A percentile compares a stretch with the other conserved stretches of the same genome.
These are phyloP conservation scores for Trigoniulus corallinus DNA, from an alignment of 1,140 invertebrate genomes.

Conservation along the genomic window DNA sequence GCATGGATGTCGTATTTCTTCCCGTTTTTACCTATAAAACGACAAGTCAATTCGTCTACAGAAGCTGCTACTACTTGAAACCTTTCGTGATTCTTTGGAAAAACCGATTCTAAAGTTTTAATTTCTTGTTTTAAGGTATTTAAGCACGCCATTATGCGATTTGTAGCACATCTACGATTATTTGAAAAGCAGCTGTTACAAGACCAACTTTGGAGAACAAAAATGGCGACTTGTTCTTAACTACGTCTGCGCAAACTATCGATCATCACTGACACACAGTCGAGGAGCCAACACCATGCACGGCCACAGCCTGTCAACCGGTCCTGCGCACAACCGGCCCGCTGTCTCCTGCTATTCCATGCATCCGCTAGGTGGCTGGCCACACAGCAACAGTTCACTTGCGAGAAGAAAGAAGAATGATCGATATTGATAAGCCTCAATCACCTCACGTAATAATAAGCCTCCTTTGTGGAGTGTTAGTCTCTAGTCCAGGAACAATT, in stretches of 20 bases:
- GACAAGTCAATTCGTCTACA: conserved; percentile 93
- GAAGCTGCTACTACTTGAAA: conserved; percentile 94
- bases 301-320: no score
- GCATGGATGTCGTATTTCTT: conserved; percentile 93
- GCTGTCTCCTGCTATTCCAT: no score
- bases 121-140: conserved; percentile 96
- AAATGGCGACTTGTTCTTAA: neutral
- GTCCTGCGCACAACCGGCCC: no score
- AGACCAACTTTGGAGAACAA: neutral
- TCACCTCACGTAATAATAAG: no score
- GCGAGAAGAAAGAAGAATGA: no score
- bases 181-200: conserved; percentile 8
- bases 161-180: conserved; percentile 1
- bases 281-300: no score
- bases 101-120: conserved; percentile 82
- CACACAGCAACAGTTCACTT: no score
- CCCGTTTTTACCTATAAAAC: conserved; percentile 84
- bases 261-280: no score
- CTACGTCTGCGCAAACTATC: neutral
- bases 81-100: conserved; percentile 86
- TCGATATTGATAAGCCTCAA: no score
- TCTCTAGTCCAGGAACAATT: no score
- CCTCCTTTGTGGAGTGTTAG: no score
- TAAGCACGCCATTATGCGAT: conserved; percentile 74
- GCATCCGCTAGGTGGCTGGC: no score